Evolutionary conservation across 1,140 invertebrate genomes (phyloP).

Genomic region (Pseudachorutes palmiensis): DNA sequence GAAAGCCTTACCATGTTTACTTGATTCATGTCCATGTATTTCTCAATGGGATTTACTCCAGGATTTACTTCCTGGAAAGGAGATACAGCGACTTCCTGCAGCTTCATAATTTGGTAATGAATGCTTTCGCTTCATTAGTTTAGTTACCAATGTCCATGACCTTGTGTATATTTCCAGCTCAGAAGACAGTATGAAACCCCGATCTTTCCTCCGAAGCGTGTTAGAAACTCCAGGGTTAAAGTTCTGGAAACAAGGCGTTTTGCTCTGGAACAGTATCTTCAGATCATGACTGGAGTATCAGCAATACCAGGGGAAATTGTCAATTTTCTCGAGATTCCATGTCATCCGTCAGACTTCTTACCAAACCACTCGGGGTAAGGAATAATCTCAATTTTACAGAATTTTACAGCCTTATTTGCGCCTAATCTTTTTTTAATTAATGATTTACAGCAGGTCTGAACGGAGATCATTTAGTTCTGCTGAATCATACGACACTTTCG

Average conservation of each 20-base stretch:
- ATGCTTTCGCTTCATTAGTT: background rate
- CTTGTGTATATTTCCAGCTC: conserved; percentile 40
- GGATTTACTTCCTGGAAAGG: conserved; percentile 23
- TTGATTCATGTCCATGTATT: conserved; percentile 25
- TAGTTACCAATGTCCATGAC: background rate
- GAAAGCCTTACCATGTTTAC: conserved; percentile 28
- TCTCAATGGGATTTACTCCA: conserved; percentile 4
- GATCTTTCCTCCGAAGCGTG: conserved; percentile 55
- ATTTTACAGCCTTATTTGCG: background rate
- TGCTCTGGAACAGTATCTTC: conserved; percentile 51
- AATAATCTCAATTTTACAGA: background rate
- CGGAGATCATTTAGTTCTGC: background rate
- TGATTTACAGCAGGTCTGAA: background rate
- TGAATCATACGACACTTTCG: background rate
- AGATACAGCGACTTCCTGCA: conserved; percentile 33
- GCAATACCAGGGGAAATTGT: conserved; percentile 37
- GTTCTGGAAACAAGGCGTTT: conserved; percentile 53
- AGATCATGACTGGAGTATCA: conserved; percentile 46
- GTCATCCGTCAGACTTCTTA: conserved; percentile 17
- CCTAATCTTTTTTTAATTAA: background rate
- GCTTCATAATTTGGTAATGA: conserved; percentile 32
- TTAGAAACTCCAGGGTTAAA: conserved; percentile 53
- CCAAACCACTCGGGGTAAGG: background rate
- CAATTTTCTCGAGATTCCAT: conserved; percentile 37
- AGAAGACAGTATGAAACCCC: conserved; percentile 47